Evolutionary conservation across 2,113 vertebrate genomes (phyloP).

Genomic region (Mesoclemmys tuberculata): DNA sequence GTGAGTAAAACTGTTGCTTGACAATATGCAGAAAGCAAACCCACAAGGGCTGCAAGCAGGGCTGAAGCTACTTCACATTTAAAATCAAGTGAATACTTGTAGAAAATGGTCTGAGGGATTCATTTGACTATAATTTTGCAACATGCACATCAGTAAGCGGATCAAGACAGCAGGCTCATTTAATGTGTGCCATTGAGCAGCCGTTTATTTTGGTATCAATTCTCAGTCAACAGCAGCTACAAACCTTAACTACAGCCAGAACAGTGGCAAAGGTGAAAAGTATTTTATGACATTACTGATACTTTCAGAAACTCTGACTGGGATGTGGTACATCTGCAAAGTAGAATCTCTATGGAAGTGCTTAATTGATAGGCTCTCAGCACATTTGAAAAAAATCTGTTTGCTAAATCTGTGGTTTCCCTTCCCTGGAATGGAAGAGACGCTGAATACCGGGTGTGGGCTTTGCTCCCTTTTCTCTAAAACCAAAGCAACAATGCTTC

Average conservation of each 20-base stretch:
- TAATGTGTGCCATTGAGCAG: not conserved
- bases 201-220: not conserved
- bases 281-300: not conserved
- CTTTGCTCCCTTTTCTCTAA: not conserved
- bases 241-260: not conserved
- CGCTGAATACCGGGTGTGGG: not conserved
- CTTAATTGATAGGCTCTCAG: not conserved
- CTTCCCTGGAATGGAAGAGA: not conserved
- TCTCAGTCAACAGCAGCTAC: not conserved
- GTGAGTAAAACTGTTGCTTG: too few relatives aligned
- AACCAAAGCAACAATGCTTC: not conserved
- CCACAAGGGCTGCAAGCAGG: not conserved
- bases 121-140: not conserved
- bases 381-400: not conserved
- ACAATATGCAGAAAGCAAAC: not conserved
- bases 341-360: not conserved
- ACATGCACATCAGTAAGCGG: not conserved
- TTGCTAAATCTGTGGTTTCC: not conserved
- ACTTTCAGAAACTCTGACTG: conserved; percentile 15
- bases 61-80: not conserved
- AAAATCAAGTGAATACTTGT: not conserved
- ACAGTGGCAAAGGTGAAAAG: conserved; percentile 1
- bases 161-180: not conserved
- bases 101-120: not conserved
- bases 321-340: conserved; percentile 23